Evolutionary conservation across 2,888 invertebrate genomes (phyloP), one percentile per base, ranked within the genome.

Genomic region (Parnassius smintheus): DNA sequence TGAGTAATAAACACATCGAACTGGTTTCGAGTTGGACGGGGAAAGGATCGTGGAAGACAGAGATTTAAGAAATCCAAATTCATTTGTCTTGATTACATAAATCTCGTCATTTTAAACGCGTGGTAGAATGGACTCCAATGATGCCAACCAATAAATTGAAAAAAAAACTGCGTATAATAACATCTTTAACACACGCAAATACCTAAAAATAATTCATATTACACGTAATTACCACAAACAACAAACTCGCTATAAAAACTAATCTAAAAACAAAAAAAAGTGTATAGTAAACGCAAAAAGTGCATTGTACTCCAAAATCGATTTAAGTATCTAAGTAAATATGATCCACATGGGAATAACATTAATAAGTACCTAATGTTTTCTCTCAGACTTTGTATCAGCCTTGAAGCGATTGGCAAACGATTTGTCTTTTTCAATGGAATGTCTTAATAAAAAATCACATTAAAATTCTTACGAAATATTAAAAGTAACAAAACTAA

Each of bases 381-480:
- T 70, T 46, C 13, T 41, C 65, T 84, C 85, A 85, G 86, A 85
- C 88, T 87, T 81, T 61, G 55, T 61, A 72, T 85, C 87, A 86
- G 88, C 83, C 89, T 88, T 85, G 59, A 72, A 73, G 69, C 76
- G 72, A 76, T 78, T 80, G 82, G 82, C 83, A 82, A 82, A 76
- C 66, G 56, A 66, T 76, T 78, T 81, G 82, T 86, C 85, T 86
- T 86, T 84, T 76, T 73, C 72, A 74, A 79, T 89, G 90, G 90
- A 91, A 91, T 91, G 90, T 90, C 74, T 85, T 75, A 72, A 76
- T 77, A 76, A 76, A 81, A 49, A 86, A 87, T 86, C 89, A 87
- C 89, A 86, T 68, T 45, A 46, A 59, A 50, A 74, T 65, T 56
- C 64, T 66, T 70, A 68, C 60, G 59, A 62, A 61, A 45, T 64